Percentiles rank a stretch among this genome's conserved stretches.
phyloP scores from a whole-genome alignment of 2,888 invertebrate species.

The Macropis europaea region DNA sequence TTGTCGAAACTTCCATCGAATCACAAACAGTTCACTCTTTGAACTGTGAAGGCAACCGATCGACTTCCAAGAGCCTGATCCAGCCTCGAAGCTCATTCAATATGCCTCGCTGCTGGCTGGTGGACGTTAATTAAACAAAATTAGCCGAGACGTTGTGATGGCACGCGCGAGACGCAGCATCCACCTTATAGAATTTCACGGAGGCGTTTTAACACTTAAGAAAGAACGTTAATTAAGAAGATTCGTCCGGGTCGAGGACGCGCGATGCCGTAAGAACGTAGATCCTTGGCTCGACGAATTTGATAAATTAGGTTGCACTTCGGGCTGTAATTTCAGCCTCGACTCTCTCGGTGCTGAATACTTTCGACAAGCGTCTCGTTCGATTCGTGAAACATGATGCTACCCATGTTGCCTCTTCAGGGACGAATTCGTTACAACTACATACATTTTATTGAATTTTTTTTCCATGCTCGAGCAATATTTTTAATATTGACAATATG shows the following conservation, averaged over 20 bases:
- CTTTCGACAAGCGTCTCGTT: no score
- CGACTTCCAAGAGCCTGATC: constrained; percentile 15
- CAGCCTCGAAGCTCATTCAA: constrained; percentile 16
- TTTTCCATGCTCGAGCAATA: no score
- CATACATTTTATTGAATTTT: no score
- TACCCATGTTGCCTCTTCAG: no score
- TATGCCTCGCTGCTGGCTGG: background rate
- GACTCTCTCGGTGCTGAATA: no score
- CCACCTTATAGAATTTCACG: constrained; percentile 26
- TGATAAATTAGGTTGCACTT: constrained; percentile 20
- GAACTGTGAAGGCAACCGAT: background rate
- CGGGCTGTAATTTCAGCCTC: no score
- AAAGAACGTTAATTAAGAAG: constrained; percentile 49
- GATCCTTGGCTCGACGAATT: background rate
- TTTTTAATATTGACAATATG: no score
- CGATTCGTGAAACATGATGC: no score
- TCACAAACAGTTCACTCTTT: no score
- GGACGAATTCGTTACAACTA: no score
- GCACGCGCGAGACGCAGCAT: constrained; percentile 35
- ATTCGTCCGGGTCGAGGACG: constrained; percentile 41
- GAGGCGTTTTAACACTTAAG: constrained; percentile 19
- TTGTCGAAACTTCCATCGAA: no score
- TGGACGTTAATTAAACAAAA: constrained; percentile 46
- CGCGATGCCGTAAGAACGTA: constrained; percentile 11
- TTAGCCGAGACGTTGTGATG: constrained; percentile 35